Conservation (phyloP, 1,140 invertebrate species). For the Sesamia nonagrioides region DNA sequence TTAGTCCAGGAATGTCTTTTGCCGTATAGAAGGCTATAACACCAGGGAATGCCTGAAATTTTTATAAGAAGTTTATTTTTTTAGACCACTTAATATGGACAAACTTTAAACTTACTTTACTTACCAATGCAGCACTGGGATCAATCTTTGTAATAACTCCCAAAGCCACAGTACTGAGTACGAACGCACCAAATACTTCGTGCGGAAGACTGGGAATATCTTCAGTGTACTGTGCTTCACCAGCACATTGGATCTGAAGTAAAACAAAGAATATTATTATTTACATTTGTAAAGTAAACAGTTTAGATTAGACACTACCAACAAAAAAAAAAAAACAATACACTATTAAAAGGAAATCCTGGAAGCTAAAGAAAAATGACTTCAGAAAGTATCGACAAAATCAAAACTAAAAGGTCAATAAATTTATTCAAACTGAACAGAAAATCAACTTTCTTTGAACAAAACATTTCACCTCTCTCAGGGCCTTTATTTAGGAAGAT, state of each 20-base stretch:
- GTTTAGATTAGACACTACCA: too few species aligned
- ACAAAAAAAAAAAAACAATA: too few species aligned
- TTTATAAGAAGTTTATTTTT: neutral
- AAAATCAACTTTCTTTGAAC: too few species aligned
- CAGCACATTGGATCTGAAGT: conserved; percentile 88
- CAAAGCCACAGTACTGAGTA: conserved; percentile 86
- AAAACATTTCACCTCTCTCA: too few species aligned
- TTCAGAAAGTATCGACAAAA: too few species aligned
- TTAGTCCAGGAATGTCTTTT: conserved; percentile 92
- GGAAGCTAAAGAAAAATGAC: too few species aligned
- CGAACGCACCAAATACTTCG: conserved; percentile 90
- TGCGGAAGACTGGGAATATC: conserved; percentile 88
- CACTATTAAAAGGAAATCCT: too few species aligned
- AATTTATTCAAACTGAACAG: too few species aligned
- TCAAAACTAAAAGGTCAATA: too few species aligned
- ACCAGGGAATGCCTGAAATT: conserved; percentile 88
- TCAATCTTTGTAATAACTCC: conserved; percentile 89
- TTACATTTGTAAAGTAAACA: too few species aligned
- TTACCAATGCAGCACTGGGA: conserved; percentile 88
- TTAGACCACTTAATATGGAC: too few species aligned
- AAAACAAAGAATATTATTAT: neutral
- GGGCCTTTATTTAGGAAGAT: too few species aligned
- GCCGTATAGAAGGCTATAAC: conserved; percentile 91
- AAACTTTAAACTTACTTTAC: neutral
- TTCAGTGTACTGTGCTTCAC: conserved; percentile 90